These are phyloP conservation scores for Myrmophylax atrothorax DNA, from an alignment of 2,113 vertebrate genomes.

Conservation along the genomic window DNA sequence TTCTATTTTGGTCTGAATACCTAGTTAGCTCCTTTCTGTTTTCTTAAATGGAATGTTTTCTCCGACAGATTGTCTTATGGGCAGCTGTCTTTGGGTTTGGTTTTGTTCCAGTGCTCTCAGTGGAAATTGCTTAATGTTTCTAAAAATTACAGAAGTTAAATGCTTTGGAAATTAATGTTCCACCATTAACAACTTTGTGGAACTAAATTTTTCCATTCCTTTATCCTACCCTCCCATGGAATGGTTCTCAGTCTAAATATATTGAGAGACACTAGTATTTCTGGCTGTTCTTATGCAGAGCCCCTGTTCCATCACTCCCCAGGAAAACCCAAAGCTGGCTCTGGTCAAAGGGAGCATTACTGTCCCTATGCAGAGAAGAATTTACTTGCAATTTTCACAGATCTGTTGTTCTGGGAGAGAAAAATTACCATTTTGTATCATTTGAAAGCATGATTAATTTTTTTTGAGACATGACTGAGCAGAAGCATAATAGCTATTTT, in stretches of 20 bases:
- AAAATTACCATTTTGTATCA: background rate
- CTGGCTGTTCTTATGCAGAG: background rate
- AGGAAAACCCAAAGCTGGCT: background rate
- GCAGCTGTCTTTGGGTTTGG: conserved; percentile 4
- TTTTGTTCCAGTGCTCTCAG: conserved; percentile 23
- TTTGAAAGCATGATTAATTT: background rate
- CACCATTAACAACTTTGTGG: background rate
- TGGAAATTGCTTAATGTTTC: conserved; percentile 46
- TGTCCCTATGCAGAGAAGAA: background rate
- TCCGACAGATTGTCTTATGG: background rate
- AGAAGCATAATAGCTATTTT: background rate
- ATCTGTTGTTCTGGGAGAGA: background rate
- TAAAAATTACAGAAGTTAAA: conserved; percentile 5
- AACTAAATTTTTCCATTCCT: conserved; percentile 45
- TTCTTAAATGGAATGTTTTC: conserved; percentile 32
- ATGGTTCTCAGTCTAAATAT: conserved; percentile 1
- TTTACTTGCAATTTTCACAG: background rate
- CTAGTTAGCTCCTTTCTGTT: background rate
- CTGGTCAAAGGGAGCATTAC: background rate
- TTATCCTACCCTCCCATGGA: background rate
- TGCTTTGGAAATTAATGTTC: conserved; percentile 4
- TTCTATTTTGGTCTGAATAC: conserved; percentile 36
- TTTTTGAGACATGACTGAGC: background rate
- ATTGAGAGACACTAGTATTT: background rate
- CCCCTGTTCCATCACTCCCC: background rate